Evolutionary conservation across 2,113 vertebrate species (phyloP).

Genomic region (Salvelinus alpinus): DNA sequence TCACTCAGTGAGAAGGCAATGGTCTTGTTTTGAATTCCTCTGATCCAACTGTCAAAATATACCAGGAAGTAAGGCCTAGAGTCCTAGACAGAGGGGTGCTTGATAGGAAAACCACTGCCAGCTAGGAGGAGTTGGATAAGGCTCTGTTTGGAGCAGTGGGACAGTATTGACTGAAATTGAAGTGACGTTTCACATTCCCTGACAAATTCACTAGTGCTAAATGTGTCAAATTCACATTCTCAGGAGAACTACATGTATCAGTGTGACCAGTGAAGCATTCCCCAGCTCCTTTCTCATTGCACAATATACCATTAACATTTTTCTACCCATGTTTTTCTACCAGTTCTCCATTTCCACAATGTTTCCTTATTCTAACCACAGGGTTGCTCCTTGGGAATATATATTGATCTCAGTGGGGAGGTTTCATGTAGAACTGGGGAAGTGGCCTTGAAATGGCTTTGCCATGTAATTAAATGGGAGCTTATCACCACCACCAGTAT

Average conservation of each 20-base stretch:
- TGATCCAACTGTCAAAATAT: constrained; percentile 50
- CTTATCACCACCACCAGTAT: constrained; percentile 22
- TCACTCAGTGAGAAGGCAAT: not conserved
- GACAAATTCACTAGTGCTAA: not conserved
- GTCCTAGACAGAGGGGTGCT: not conserved
- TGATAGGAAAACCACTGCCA: constrained; percentile 15
- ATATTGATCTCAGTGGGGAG: constrained; percentile 21
- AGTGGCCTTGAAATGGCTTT: constrained; percentile 44
- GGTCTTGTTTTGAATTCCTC: constrained; percentile 53
- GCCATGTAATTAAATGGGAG: constrained; percentile 35
- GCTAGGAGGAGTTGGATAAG: not conserved
- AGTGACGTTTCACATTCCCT: not conserved
- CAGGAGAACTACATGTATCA: too few relatives aligned
- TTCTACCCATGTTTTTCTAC: not conserved
- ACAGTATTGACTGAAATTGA: constrained; percentile 1
- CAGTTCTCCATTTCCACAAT: not conserved
- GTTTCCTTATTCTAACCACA: not conserved
- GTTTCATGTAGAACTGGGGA: constrained; percentile 3
- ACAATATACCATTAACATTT: not conserved
- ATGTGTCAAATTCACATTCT: too few relatives aligned
- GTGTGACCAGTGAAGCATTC: not conserved
- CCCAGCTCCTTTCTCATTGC: not conserved
- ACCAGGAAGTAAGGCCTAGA: constrained; percentile 5
- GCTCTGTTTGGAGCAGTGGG: not conserved
- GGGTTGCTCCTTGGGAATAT: not conserved